Conservation (phyloP, 2,113 vertebrate species). For the Laticauda laticaudata region DNA sequence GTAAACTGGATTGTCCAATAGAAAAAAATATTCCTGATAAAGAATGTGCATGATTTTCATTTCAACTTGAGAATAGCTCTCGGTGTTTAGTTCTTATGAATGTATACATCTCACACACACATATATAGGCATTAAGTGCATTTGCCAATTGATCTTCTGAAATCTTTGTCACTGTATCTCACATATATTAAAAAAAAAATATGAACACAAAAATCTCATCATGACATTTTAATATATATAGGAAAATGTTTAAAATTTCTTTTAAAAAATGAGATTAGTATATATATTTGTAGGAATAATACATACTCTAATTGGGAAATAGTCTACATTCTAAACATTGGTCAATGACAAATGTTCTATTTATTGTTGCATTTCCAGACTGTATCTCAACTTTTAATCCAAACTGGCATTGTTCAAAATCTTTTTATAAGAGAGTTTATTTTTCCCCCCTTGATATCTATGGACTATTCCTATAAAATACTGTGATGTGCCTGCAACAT, state of each 20-base stretch:
- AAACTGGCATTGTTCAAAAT: neutral
- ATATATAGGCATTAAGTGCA: neutral
- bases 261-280: neutral
- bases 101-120: neutral
- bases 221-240: neutral
- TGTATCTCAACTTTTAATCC: neutral
- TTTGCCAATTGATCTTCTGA: neutral
- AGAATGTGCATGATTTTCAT: neutral
- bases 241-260: neutral
- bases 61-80: neutral
- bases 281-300: neutral
- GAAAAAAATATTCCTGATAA: neutral
- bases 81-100: neutral
- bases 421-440: neutral
- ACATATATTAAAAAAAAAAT: neutral
- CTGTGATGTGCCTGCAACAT: slow-evolving; percentile 2
- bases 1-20: neutral
- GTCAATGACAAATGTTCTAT: neutral
- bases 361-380: neutral
- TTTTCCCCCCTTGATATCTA: neutral
- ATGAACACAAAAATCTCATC: neutral
- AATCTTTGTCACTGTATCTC: neutral
- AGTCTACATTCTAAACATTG: neutral
- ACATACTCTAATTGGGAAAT: neutral
- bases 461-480: neutral